Evolutionary conservation across 1,140 invertebrate genomes (phyloP).

Genomic region (Drosophila willistoni): DNA sequence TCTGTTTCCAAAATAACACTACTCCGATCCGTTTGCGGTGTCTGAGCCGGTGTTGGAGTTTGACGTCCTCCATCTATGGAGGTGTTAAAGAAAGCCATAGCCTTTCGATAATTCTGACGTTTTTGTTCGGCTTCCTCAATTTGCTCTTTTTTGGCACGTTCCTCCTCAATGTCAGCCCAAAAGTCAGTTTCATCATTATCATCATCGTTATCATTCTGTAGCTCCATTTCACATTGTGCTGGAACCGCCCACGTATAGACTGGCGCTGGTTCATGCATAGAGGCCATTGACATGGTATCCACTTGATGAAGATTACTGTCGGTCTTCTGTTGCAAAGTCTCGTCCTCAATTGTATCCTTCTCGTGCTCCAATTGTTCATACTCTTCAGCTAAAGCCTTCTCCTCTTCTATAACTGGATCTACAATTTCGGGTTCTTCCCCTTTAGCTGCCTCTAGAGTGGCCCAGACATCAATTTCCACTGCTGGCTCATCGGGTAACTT

Average conservation of each 20-base stretch:
- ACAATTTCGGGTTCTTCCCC: slow-evolving; percentile 67
- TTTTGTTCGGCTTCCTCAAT: slow-evolving; percentile 70
- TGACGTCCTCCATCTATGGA: slow-evolving; percentile 74
- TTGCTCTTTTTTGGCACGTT: slow-evolving; percentile 47
- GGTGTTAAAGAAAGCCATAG: slow-evolving; percentile 79
- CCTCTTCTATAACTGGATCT: slow-evolving; percentile 65
- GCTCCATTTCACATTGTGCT: not conserved
- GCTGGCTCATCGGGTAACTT: slow-evolving; percentile 71
- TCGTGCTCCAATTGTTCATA: slow-evolving; percentile 63
- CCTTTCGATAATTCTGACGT: slow-evolving; percentile 73
- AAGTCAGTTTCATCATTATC: slow-evolving; percentile 52
- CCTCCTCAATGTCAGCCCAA: slow-evolving; percentile 69
- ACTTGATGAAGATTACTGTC: slow-evolving; percentile 48
- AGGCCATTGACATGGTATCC: slow-evolving; percentile 69
- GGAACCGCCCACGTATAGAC: slow-evolving; percentile 59
- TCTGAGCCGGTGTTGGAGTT: slow-evolving; percentile 43
- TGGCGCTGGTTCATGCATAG: slow-evolving; percentile 70
- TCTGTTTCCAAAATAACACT: slow-evolving; percentile 48
- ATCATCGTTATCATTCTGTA: too few species aligned
- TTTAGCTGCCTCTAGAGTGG: slow-evolving; percentile 65
- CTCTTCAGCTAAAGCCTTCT: slow-evolving; percentile 51
- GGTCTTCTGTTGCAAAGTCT: not conserved
- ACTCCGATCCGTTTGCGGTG: slow-evolving; percentile 37
- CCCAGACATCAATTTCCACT: slow-evolving; percentile 67
- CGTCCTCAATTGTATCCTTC: not conserved